Evolutionary conservation across 2,797 vertebrate genomes (phyloP).

Genomic region (Sebastes wilsoni): DNA sequence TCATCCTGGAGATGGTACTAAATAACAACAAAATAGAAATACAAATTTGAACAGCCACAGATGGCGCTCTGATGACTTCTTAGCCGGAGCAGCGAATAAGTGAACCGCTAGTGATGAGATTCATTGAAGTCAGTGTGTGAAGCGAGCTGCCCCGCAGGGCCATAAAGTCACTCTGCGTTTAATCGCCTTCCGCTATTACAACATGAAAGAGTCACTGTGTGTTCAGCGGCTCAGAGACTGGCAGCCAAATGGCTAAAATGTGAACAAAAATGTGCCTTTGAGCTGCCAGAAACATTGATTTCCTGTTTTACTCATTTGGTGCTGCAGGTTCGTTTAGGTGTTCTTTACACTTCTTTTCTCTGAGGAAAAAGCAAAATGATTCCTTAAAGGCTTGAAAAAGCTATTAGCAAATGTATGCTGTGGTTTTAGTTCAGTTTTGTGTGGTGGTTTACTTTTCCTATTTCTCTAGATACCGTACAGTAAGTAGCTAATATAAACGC

Average conservation of each 20-base stretch:
- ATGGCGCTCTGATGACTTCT: slow-evolving; percentile 35
- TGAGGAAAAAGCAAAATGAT: background rate
- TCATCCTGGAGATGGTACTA: slow-evolving; percentile 22
- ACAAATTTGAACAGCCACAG: slow-evolving; percentile 26
- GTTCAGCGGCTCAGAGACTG: slow-evolving; percentile 10
- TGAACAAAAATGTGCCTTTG: background rate
- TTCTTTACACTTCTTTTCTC: background rate
- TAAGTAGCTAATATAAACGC: background rate
- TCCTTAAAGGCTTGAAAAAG: background rate
- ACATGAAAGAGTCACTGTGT: slow-evolving; percentile 4
- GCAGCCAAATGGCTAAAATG: slow-evolving; percentile 9
- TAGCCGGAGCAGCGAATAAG: slow-evolving; percentile 10
- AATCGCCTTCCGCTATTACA: slow-evolving; percentile 23
- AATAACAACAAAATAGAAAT: slow-evolving; percentile 41
- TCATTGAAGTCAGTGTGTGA: background rate
- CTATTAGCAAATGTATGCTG: background rate
- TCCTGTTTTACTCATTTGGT: background rate
- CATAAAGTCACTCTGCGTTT: slow-evolving; percentile 38
- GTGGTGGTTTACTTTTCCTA: background rate
- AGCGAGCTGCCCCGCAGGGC: slow-evolving; percentile 24
- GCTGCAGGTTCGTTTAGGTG: background rate
- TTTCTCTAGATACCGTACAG: background rate
- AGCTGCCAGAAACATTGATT: background rate
- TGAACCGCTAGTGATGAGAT: slow-evolving; percentile 27
- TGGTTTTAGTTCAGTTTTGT: background rate